Base-by-base conservation (phyloP, 1,140 invertebrate species). In the Drosophila grimshawi region DNA sequence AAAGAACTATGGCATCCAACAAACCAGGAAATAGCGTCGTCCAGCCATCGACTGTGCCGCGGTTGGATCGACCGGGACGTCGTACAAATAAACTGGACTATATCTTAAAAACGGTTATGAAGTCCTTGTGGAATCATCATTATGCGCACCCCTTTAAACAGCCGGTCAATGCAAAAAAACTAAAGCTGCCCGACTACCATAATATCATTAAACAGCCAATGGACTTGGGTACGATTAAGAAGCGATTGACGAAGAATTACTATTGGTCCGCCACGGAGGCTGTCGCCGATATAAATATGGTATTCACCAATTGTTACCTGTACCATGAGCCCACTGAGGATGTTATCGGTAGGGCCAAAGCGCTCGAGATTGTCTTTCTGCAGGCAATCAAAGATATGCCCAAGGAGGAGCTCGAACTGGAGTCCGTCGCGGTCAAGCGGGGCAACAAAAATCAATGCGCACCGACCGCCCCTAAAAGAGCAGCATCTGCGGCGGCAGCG, bases 251-350 rank as follows among this genome's bases (percentile, higher is more conserved):
- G 93, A 98, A 98, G 93, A 97, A 97, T 90, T 99, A 98, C 92
- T 99, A 99, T 93, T 98, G 96, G 95, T 97, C 96, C 85, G 97
- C 98, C 37, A 96, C 97, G 94, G 98, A 99, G 94, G 99, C 98
- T 93, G 98, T 99, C 69, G 96, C 98, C 88, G 99, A 99, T 93
- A 99, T 99, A 93, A 99, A 99, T 93, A 98, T 97, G 4, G 98
- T 99, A 97, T 99, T 99, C 92, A 97, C 96, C 72, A 99, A 99
- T 93, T 99, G 99, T 94, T 99, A 99, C 92, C 96, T 98, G 62
- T 99, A 99, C 94, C 99, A 99, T 94, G 99, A 99, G 93, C 97
- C 98, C 57, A 98, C 98, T 53, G 98, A 99, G 94, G 98, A 99
- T 94, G 98, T 99, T 72, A 98, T 99, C 55, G 95, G 98, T 46